Evolutionary conservation across 2,113 vertebrate species (phyloP).

Genomic region (Lepidothrix coronata): DNA sequence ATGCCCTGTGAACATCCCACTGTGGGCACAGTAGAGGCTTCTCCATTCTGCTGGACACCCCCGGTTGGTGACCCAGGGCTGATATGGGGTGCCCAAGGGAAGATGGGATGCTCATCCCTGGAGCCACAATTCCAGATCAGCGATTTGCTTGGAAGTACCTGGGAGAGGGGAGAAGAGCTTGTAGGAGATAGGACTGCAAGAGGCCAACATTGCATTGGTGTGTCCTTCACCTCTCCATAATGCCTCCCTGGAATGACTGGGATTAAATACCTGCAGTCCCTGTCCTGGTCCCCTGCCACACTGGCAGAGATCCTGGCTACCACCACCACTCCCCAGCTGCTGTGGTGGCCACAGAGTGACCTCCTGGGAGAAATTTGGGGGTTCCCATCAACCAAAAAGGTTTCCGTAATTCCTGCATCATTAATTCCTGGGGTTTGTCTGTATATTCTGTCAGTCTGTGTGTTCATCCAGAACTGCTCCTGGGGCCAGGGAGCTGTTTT

Average conservation of each 20-base stretch:
- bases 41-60: neutral
- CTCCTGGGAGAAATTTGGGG: neutral
- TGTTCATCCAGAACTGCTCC: neutral
- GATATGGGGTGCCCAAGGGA: neutral
- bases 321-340: neutral
- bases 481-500: neutral
- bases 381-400: neutral
- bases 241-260: neutral
- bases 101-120: accelerated
- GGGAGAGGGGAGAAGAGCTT: too few relatives aligned
- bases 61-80: accelerated
- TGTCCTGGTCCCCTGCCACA: accelerated
- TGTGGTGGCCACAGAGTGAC: neutral
- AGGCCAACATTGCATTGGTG: neutral
- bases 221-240: neutral
- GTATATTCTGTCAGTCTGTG: neutral
- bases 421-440: neutral
- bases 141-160: neutral
- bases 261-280: neutral
- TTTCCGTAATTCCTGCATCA: neutral
- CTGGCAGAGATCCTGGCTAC: neutral
- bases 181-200: neutral
- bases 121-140: neutral
- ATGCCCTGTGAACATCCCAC: accelerated
- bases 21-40: neutral